Base-by-base conservation (phyloP, 1,140 invertebrate genomes). In the Leptestheria dahalacensis region DNA sequence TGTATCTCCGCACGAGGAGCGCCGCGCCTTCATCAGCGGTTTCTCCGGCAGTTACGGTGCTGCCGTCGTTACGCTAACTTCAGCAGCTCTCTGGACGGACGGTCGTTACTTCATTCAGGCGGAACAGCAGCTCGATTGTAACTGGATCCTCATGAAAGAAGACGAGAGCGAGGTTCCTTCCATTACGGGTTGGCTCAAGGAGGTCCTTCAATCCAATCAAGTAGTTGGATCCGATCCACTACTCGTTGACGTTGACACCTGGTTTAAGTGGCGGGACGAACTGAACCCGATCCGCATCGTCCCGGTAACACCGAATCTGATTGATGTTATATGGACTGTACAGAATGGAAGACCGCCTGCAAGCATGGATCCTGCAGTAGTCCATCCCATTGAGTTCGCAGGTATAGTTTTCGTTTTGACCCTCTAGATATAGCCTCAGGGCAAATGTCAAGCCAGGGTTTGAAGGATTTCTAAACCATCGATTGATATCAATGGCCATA, bases 181-280 rank as follows among this genome's bases (percentile, higher is more conserved):
- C 1, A 67, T 73, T 26, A 61, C 63, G 21, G 73, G 77, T 51
- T 82, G 79, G 79, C 63, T 77, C 25, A 68, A 75, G 65, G 73
- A 81, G 46, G 78, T 84, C 12, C 73, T 91, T 52, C 74, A 78
- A 61, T 54, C 76, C 21, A 74, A 82, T 63, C 71, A 78, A 41
- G 71, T 78, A 57, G 81, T 96, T n/a, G 92, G 90, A 1, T 86
- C 83, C 15, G 91, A 96, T 77, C 84, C 91, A 0, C 81, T 60
- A 61, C 70, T 72, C 61, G 71, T 74, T 62, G 72, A 68, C 55
- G 69, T 65, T 72, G 73, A 71, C 67, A 53, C 50, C 0, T 72
- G 68, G 67, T 64, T 68, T 3, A 61, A 62, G 41, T 68, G 67
- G 62, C 61, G 65, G 67, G 59, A 65, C 57, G 61, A 64, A 2